A percentile compares a stretch with the other conserved stretches of the same genome.
Conservation (phyloP, 2,113 vertebrate species). For the Thryonomys swinderianus region DNA sequence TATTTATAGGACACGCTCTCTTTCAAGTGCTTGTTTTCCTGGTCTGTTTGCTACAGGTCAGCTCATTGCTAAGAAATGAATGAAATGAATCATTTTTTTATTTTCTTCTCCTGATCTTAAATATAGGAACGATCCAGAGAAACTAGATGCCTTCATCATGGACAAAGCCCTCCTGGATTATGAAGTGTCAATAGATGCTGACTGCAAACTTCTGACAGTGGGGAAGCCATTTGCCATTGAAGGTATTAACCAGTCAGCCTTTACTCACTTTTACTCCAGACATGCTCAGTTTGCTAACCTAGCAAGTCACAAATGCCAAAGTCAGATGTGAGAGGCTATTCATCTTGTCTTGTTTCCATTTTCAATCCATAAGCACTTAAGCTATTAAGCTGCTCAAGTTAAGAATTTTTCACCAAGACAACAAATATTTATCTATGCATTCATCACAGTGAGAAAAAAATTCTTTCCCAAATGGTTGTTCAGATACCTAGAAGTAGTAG, state of each 20-base stretch:
- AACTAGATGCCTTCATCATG: slow-evolving; percentile 98
- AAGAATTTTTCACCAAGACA: slow-evolving; percentile 54
- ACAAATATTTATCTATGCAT: slow-evolving; percentile 44
- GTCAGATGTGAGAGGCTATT: slow-evolving; percentile 49
- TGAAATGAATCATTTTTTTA: slow-evolving; percentile 67
- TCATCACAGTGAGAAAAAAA: background rate
- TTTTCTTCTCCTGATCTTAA: slow-evolving; percentile 78
- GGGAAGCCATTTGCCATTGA: slow-evolving; percentile 99
- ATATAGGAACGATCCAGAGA: slow-evolving; percentile 95
- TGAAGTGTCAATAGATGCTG: slow-evolving; percentile 98
- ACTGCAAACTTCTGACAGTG: slow-evolving; percentile 97
- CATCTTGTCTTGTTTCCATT: slow-evolving; percentile 63
- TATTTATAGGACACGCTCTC: too few relatives aligned
- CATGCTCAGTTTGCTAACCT: slow-evolving; percentile 40
- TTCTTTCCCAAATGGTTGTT: slow-evolving; percentile 35
- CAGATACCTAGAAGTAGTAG: background rate
- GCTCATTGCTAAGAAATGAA: background rate
- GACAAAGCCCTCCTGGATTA: slow-evolving; percentile 99
- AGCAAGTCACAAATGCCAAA: slow-evolving; percentile 47
- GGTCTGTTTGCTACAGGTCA: background rate
- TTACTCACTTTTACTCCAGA: background rate
- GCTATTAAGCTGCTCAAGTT: slow-evolving; percentile 58
- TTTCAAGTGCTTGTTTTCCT: background rate
- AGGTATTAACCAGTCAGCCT: slow-evolving; percentile 87
- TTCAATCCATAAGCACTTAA: slow-evolving; percentile 55